Conservation (phyloP, 2,888 invertebrate genomes). For the Clepsis dumicolana region DNA sequence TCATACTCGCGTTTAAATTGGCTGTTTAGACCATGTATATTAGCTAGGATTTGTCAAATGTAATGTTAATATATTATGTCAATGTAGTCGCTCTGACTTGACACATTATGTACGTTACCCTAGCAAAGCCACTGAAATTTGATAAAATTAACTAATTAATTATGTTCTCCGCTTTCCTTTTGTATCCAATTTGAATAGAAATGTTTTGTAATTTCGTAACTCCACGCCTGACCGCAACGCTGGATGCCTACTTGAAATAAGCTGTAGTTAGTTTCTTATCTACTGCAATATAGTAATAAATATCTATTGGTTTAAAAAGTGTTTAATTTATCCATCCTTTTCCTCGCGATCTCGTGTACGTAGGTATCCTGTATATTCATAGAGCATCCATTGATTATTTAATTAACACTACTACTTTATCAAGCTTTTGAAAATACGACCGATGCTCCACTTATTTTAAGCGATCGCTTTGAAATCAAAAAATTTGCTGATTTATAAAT, state of each 20-base stretch:
- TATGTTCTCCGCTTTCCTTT: not conserved
- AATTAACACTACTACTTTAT: too few species aligned
- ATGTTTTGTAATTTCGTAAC: not conserved
- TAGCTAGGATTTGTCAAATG: conserved; percentile 1
- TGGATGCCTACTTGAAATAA: not conserved
- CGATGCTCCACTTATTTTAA: too few species aligned
- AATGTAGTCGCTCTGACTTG: not conserved
- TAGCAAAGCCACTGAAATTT: conserved; percentile 4
- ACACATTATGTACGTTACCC: not conserved
- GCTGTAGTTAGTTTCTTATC: conserved; percentile 17
- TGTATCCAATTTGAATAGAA: not conserved
- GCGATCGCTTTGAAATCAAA: too few species aligned
- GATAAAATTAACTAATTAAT: not conserved
- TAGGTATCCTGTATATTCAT: too few species aligned
- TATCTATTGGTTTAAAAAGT: conserved; percentile 21
- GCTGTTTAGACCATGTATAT: not conserved
- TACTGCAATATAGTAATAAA: conserved; percentile 24
- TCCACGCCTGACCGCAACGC: not conserved
- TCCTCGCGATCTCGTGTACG: too few species aligned
- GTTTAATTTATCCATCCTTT: too few species aligned
- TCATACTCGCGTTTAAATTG: not conserved
- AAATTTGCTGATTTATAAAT: too few species aligned
- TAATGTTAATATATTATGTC: not conserved
- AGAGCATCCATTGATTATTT: too few species aligned
- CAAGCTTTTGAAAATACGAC: too few species aligned